These are phyloP conservation scores for Aradophagus sp. DNA, from an alignment of 1,140 invertebrate species.

Conservation along the genomic window DNA sequence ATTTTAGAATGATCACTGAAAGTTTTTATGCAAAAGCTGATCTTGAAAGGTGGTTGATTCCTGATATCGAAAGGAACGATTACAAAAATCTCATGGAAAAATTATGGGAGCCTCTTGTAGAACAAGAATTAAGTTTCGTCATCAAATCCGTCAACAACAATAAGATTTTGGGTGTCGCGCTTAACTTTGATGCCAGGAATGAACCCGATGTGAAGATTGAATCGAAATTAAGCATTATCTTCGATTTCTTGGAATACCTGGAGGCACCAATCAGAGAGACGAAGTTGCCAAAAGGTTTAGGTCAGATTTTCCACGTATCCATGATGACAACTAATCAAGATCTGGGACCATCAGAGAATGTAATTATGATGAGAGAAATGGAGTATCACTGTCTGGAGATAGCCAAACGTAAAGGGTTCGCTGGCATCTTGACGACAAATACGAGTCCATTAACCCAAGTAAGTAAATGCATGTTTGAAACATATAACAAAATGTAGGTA, in stretches of 20 bases:
- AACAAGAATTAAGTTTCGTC: slow-evolving; percentile 82
- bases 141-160: slow-evolving; percentile 72
- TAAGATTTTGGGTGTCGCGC: slow-evolving; percentile 78
- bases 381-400: slow-evolving; percentile 83
- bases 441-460: slow-evolving; percentile 89
- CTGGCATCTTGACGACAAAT: slow-evolving; percentile 88
- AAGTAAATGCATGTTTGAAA: slow-evolving; percentile 42
- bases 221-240: slow-evolving; percentile 81
- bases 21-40: slow-evolving; percentile 91
- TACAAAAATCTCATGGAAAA: slow-evolving; percentile 80
- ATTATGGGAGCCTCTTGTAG: slow-evolving; percentile 81
- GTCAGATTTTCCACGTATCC: slow-evolving; percentile 85
- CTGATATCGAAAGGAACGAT: slow-evolving; percentile 78
- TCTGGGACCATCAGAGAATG: slow-evolving; percentile 82
- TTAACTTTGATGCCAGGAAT: slow-evolving; percentile 87
- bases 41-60: slow-evolving; percentile 83
- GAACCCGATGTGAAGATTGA: slow-evolving; percentile 83
- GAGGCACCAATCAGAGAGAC: slow-evolving; percentile 82
- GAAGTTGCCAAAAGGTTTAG: slow-evolving; percentile 79
- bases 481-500: no score
- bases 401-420: slow-evolving; percentile 79
- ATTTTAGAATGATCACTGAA: slow-evolving; percentile 84
- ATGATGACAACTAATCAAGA: slow-evolving; percentile 86
- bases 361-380: slow-evolving; percentile 84
- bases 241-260: slow-evolving; percentile 85